Evolutionary conservation across 2,888 invertebrate genomes (phyloP).

Genomic region (Hedya salicella): DNA sequence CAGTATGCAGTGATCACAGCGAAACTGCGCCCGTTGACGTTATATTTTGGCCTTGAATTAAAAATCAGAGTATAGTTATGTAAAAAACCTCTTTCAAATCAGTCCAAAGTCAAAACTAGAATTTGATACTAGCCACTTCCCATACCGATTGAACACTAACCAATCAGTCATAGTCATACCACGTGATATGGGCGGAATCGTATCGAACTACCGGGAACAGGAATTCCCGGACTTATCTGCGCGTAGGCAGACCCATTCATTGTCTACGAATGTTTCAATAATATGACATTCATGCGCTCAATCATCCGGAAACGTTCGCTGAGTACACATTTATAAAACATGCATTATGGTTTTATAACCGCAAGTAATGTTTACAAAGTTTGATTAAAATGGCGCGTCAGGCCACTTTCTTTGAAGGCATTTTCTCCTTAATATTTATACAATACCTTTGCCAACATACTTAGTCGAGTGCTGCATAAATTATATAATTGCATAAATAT

Average conservation of each 20-base stretch:
- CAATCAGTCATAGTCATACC: too few relatives aligned
- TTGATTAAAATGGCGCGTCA: slow-evolving; percentile 15
- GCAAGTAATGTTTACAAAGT: slow-evolving; percentile 20
- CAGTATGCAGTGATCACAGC: too few relatives aligned
- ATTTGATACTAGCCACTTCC: too few relatives aligned
- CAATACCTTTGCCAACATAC: slow-evolving; percentile 28
- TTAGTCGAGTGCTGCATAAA: slow-evolving; percentile 30
- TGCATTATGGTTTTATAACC: not conserved
- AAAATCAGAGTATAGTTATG: too few relatives aligned
- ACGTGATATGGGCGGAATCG: too few relatives aligned
- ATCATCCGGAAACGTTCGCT: slow-evolving; percentile 26
- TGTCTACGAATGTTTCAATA: slow-evolving; percentile 19
- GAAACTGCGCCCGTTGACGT: too few relatives aligned
- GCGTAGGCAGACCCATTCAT: slow-evolving; percentile 14
- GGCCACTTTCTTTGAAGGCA: slow-evolving; percentile 34
- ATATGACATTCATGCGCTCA: slow-evolving; percentile 18
- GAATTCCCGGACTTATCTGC: slow-evolving; percentile 29
- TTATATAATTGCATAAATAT: slow-evolving; percentile 37
- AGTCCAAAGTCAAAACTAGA: too few relatives aligned
- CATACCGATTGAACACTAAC: too few relatives aligned
- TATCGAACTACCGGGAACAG: slow-evolving; percentile 5
- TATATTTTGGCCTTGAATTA: too few relatives aligned
- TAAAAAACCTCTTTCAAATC: too few relatives aligned
- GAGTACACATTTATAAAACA: slow-evolving; percentile 33
- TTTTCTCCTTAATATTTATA: slow-evolving; percentile 40